Percentiles rank a stretch among this genome's conserved stretches.
phyloP scores from a whole-genome alignment of 2,113 vertebrate genomes.

The Columba livia region DNA sequence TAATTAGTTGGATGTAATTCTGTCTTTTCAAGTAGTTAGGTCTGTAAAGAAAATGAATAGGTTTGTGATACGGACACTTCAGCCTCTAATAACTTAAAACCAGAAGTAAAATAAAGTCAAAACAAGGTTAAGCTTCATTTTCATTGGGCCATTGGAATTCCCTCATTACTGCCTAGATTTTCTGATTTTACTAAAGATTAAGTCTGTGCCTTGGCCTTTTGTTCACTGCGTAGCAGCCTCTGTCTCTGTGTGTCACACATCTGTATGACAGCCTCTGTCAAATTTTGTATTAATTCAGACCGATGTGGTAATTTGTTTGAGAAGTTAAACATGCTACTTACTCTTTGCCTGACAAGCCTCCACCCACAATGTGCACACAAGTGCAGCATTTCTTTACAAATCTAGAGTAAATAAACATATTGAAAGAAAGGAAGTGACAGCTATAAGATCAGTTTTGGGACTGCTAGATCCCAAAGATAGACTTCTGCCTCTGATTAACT shows the following conservation, averaged over 20 bases:
- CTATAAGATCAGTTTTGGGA: neutral
- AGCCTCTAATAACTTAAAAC: neutral
- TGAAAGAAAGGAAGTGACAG: neutral
- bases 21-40: neutral
- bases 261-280: neutral
- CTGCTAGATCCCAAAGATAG: neutral
- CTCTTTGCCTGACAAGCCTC: neutral
- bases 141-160: neutral
- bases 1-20: neutral
- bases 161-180: neutral
- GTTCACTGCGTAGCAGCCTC: neutral
- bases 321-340: neutral
- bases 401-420: neutral
- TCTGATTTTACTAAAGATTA: neutral
- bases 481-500: neutral
- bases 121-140: neutral
- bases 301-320: neutral
- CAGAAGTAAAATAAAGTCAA: neutral
- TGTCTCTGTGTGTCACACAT: neutral
- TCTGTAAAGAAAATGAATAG: neutral
- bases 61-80: neutral
- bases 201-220: neutral
- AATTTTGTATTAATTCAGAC: neutral
- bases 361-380: neutral
- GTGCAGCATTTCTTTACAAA: neutral